Evolutionary conservation across 1,140 invertebrate genomes (phyloP).

Genomic region (Lasaia peninsularis): DNA sequence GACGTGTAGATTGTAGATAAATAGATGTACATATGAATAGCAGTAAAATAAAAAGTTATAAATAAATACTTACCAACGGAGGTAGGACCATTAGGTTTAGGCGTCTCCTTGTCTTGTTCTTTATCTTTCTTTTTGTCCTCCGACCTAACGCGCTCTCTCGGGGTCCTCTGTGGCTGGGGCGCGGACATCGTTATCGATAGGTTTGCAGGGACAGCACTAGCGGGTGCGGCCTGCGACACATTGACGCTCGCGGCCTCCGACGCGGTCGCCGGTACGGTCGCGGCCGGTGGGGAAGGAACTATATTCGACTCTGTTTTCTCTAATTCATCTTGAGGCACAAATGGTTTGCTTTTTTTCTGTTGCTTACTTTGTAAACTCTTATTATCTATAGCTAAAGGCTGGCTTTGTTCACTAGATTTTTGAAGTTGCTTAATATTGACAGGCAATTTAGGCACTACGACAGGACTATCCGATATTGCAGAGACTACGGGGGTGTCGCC

Average conservation of each 20-base stretch:
- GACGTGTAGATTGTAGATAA: no score
- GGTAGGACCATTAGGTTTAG: conserved; percentile 47
- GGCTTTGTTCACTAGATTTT: conserved; percentile 52
- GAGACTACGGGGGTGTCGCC: conserved; percentile 62
- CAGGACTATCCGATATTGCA: conserved; percentile 67
- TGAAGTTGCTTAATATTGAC: conserved; percentile 51
- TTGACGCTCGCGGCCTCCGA: conserved; percentile 6
- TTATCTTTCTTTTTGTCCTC: conserved; percentile 43
- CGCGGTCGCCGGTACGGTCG: neutral
- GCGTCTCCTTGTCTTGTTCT: conserved; percentile 33
- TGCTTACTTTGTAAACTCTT: conserved; percentile 47
- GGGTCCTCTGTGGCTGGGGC: conserved; percentile 47
- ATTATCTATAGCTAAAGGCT: conserved; percentile 53
- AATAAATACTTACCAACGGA: conserved; percentile 28
- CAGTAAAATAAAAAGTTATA: neutral
- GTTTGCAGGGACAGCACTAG: conserved; percentile 3
- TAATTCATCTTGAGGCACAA: conserved; percentile 48
- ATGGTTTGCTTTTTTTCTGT: conserved; percentile 52
- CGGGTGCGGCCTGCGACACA: neutral
- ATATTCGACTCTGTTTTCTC: conserved; percentile 27
- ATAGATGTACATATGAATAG: no score
- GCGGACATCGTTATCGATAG: conserved; percentile 18
- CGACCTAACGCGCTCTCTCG: conserved; percentile 40
- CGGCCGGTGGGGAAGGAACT: conserved; percentile 17
- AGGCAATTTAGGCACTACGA: conserved; percentile 71